phyloP scores from a whole-genome alignment of 2,888 invertebrate genomes.

The Eudasyphora cyanicolor region DNA sequence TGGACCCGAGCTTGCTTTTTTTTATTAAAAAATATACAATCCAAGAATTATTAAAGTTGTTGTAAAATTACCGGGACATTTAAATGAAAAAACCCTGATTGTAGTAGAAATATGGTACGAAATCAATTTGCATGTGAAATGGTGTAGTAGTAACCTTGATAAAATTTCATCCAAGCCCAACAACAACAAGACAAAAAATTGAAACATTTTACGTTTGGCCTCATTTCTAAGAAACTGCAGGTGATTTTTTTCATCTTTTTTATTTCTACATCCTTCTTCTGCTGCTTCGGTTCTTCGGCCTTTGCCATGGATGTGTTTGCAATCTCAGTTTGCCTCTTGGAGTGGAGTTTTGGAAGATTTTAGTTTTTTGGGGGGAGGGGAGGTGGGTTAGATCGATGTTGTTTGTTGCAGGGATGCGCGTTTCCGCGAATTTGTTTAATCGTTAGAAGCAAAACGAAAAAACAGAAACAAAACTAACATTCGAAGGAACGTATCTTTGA shows the following conservation, averaged over 20 bases:
- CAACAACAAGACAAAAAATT: constrained; percentile 5
- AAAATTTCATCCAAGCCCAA: constrained; percentile 33
- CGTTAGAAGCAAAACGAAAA: constrained; percentile 71
- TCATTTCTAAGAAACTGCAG: constrained; percentile 76
- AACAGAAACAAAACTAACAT: not conserved
- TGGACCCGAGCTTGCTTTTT: too few relatives aligned
- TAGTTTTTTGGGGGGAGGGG: constrained; percentile 43
- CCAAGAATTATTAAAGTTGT: too few relatives aligned
- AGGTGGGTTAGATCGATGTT: too few relatives aligned
- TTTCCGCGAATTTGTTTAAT: constrained; percentile 80
- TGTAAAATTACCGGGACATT: too few relatives aligned
- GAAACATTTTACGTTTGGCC: constrained; percentile 51
- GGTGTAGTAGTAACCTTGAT: constrained; percentile 36
- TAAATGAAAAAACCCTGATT: too few relatives aligned
- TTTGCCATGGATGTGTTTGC: too few relatives aligned
- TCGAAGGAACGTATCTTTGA: not conserved
- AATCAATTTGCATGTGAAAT: not conserved
- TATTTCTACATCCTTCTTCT: not conserved
- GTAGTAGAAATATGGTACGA: too few relatives aligned
- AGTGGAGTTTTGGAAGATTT: constrained; percentile 11
- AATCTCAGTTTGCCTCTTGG: constrained; percentile 40
- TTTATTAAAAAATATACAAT: too few relatives aligned
- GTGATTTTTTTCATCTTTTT: constrained; percentile 69
- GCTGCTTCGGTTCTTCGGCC: constrained; percentile 25
- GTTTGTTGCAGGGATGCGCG: constrained; percentile 70